Evolutionary conservation across 2,797 vertebrate species (phyloP).

Genomic region (Halcyon smyrnensis): DNA sequence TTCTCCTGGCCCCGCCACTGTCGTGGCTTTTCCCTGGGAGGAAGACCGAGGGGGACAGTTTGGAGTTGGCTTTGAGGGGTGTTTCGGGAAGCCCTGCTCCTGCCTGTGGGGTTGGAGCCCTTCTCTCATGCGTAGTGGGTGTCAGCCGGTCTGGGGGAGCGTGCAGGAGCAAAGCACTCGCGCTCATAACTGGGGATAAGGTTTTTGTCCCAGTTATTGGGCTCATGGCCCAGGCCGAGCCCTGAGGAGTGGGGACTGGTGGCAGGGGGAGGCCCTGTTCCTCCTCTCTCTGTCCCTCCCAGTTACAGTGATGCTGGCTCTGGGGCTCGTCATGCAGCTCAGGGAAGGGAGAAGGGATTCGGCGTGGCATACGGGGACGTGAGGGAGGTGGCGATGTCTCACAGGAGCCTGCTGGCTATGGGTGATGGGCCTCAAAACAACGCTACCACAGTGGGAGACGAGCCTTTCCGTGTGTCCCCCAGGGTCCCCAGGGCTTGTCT

Average conservation of each 20-base stretch:
- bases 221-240: neutral
- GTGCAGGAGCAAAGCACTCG: fast-evolving
- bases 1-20: fast-evolving
- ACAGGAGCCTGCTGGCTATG: neutral
- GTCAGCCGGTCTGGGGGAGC: neutral
- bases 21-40: neutral
- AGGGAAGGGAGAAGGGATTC: slow-evolving; percentile 17
- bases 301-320: neutral
- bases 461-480: fast-evolving
- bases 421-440: neutral
- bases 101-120: neutral
- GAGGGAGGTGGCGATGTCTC: neutral
- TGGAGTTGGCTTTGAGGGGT: neutral
- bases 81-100: neutral
- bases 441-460: neutral
- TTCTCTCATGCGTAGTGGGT: neutral
- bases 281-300: slow-evolving; percentile 30
- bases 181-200: fast-evolving
- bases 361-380: fast-evolving
- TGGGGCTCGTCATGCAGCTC: slow-evolving; percentile 16
- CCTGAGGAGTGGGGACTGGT: neutral
- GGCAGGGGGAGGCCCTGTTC: fast-evolving
- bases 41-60: fast-evolving
- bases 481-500: neutral
- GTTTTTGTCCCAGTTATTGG: neutral